These are phyloP conservation scores for Callithrix jacchus DNA, from an alignment of 2,113 vertebrate genomes.

Conservation along the genomic window DNA sequence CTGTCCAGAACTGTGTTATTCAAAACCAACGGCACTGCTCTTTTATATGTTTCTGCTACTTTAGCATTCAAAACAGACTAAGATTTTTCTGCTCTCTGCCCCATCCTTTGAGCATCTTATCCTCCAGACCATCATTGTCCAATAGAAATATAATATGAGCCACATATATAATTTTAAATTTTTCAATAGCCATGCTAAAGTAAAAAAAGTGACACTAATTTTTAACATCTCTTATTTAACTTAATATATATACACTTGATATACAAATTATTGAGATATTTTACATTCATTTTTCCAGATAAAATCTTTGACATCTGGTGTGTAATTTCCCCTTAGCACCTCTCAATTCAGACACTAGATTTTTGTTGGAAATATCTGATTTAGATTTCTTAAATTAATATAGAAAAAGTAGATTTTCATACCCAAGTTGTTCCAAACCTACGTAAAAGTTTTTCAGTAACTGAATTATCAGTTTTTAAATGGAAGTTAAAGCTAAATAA, in stretches of 20 bases:
- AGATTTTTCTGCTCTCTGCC: neutral
- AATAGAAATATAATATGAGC: neutral
- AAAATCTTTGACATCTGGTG: neutral
- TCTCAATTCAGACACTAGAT: neutral
- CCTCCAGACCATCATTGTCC: neutral
- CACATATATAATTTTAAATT: neutral
- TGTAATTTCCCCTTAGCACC: neutral
- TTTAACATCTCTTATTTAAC: neutral
- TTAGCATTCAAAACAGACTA: neutral
- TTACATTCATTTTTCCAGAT: neutral
- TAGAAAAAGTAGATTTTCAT: neutral
- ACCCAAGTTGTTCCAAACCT: neutral
- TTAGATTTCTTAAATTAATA: neutral
- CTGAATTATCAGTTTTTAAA: neutral
- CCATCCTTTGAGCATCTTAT: neutral
- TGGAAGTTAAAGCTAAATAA: slow-evolving; percentile 14
- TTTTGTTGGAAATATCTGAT: slow-evolving; percentile 22
- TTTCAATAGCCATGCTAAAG: neutral
- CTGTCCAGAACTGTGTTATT: neutral
- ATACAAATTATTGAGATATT: neutral
- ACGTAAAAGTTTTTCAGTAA: slow-evolving; percentile 18
- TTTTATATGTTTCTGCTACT: neutral
- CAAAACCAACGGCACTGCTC: neutral
- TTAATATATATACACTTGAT: neutral
- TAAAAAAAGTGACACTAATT: neutral